Percentiles rank a stretch among this genome's conserved stretches.
Conservation (phyloP, 2,888 invertebrate genomes). For the Idaea dimidiata region DNA sequence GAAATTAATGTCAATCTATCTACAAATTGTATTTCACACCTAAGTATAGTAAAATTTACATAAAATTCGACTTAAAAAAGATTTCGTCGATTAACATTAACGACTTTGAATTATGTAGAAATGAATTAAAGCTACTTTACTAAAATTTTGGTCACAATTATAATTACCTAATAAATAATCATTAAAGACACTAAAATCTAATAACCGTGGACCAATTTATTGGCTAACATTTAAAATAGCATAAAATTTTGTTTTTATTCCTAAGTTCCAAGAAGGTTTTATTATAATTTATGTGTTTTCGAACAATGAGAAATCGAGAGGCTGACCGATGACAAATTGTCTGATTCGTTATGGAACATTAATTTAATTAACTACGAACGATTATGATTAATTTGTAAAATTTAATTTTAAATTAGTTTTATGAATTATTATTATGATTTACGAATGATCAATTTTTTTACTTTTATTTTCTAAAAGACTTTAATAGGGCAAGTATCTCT, state of each 20-base stretch:
- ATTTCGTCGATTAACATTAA: not conserved
- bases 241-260: constrained; percentile 38
- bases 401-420: constrained; percentile 11
- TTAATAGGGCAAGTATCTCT: constrained; percentile 15
- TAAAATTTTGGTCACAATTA: constrained; percentile 10
- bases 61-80: not conserved
- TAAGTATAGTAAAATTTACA: constrained; percentile 24
- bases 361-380: constrained; percentile 61
- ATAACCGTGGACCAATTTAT: constrained; percentile 48
- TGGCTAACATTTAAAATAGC: constrained; percentile 39
- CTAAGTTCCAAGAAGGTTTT: constrained; percentile 62
- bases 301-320: constrained; percentile 49
- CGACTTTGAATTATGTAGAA: not conserved
- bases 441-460: not conserved
- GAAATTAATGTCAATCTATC: constrained; percentile 14
- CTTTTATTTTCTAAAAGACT: constrained; percentile 6
- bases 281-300: constrained; percentile 53
- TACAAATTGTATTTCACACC: not conserved
- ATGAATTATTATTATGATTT: not conserved
- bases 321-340: constrained; percentile 69
- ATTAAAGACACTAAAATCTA: constrained; percentile 28
- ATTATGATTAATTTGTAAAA: constrained; percentile 34
- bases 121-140: constrained; percentile 1
- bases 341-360: constrained; percentile 65
- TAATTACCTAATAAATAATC: constrained; percentile 2